Evolutionary conservation across 2,888 invertebrate genomes (phyloP), one percentile per base, ranked within the genome.

Genomic region (Apodemia mormo): DNA sequence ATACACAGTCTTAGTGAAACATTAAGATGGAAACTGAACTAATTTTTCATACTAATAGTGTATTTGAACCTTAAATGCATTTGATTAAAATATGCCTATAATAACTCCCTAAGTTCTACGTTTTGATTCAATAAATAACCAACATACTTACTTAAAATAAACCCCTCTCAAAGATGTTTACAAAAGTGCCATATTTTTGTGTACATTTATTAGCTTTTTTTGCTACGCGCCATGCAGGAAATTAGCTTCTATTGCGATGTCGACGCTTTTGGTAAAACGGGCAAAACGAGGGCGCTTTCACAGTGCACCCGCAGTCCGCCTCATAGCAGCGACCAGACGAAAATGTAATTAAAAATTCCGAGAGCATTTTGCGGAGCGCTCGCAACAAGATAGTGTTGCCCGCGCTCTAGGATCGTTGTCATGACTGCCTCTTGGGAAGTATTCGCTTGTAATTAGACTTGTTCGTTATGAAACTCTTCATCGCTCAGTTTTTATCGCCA

Each of bases 271-370:
- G 88, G 90, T 88, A 88, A 87, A 92, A 89, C 90, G 92, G 84
- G 86, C 84, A 85, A 88, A 91, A 89, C 89, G 90, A 89, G 90
- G 87, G 85, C 87, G 86, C 83, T 84, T 81, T 87, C 86, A 85
- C 84, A 84, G 82, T 82, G 82, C 82, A 85, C 85, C 85, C 88
- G 81, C 87, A 85, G 86, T 81, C 81, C 81, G 85, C 83, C 87
- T 89, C 90, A 86, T 87, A 89, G 87, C 87, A 81, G 84, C 89
- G 85, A 90, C 92, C 92, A 90, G 88, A 88, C 92, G 88, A 91
- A 93, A 93, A 93, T 91, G 92, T 92, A 92, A 92, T 93, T 92
- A 93, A 93, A 93, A 92, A 93, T 93, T 93, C 92, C 92, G 87
- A 85, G 91, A 90, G 89, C 89, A 93, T 92, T 93, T 92, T 90